Conservation (phyloP, 2,888 invertebrate species). For the Ochropleura plecta region DNA sequence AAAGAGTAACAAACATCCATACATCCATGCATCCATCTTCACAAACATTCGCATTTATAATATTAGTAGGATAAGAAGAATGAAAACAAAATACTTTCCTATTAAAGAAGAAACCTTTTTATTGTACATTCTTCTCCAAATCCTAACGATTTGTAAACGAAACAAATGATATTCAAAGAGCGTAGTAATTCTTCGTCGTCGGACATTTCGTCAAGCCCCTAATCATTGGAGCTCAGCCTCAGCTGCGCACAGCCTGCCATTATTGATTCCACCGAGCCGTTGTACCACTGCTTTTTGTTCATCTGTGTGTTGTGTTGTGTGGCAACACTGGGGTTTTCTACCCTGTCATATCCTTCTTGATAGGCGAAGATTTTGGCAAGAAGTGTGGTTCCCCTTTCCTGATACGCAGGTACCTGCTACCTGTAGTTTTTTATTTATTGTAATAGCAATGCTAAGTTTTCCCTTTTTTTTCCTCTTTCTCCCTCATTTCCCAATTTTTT, state of each 20-base stretch:
- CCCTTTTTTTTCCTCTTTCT: too few relatives aligned
- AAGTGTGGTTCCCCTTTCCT: too few relatives aligned
- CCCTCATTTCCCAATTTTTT: too few relatives aligned
- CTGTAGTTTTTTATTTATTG: too few relatives aligned
- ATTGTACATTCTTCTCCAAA: not conserved
- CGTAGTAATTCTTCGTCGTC: slow-evolving; percentile 33
- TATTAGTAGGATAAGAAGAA: too few relatives aligned
- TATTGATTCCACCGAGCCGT: slow-evolving; percentile 60
- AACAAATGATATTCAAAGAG: slow-evolving; percentile 47
- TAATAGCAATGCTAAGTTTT: too few relatives aligned
- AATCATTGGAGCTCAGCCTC: slow-evolving; percentile 57
- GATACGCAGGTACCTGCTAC: too few relatives aligned
- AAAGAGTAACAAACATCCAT: too few relatives aligned
- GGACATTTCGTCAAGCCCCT: slow-evolving; percentile 51
- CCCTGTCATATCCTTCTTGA: not conserved
- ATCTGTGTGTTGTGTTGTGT: slow-evolving; percentile 36
- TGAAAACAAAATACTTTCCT: not conserved
- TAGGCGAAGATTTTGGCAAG: not conserved
- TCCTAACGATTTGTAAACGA: slow-evolving; percentile 12
- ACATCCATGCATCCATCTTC: too few relatives aligned
- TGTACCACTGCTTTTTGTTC: slow-evolving; percentile 49
- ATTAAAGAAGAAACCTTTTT: not conserved
- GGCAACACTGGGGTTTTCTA: not conserved
- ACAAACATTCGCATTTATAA: too few relatives aligned
- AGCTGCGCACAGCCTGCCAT: slow-evolving; percentile 61